These are phyloP conservation scores for Nomada ferruginata DNA, from an alignment of 2,888 invertebrate species.

Conservation along the genomic window DNA sequence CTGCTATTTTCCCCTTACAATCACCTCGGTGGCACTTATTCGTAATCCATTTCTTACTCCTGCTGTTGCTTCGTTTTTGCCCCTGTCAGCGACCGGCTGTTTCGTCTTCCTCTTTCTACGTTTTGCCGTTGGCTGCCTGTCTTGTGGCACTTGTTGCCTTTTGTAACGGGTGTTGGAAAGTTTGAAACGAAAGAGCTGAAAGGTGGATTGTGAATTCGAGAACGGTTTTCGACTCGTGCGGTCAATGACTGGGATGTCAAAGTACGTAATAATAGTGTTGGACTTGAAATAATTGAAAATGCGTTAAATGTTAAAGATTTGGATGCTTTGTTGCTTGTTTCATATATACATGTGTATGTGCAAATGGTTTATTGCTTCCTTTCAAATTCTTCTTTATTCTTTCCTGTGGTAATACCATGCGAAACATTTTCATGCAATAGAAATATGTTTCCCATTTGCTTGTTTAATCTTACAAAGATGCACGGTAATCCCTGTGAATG, in stretches of 20 bases:
- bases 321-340: background rate
- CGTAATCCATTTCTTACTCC: slow-evolving; percentile 10
- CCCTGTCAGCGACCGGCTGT: background rate
- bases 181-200: background rate
- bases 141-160: slow-evolving; percentile 44
- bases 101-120: slow-evolving; percentile 10
- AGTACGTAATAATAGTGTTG: too few species aligned
- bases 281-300: too few species aligned
- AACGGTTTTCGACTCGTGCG: background rate
- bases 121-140: slow-evolving; percentile 15
- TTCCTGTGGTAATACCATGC: too few species aligned
- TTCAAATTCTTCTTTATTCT: too few species aligned
- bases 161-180: background rate
- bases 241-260: too few species aligned
- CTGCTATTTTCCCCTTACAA: background rate
- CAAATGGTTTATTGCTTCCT: too few species aligned
- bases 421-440: background rate
- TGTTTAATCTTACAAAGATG: background rate
- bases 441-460: background rate
- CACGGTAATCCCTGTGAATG: background rate
- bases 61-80: background rate
- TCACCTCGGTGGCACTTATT: background rate
- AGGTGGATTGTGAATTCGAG: background rate
- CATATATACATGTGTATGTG: background rate
- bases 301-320: too few species aligned